These are phyloP conservation scores for Ceratotherium simum DNA, from an alignment of 2,113 vertebrate genomes.

Conservation along the genomic window DNA sequence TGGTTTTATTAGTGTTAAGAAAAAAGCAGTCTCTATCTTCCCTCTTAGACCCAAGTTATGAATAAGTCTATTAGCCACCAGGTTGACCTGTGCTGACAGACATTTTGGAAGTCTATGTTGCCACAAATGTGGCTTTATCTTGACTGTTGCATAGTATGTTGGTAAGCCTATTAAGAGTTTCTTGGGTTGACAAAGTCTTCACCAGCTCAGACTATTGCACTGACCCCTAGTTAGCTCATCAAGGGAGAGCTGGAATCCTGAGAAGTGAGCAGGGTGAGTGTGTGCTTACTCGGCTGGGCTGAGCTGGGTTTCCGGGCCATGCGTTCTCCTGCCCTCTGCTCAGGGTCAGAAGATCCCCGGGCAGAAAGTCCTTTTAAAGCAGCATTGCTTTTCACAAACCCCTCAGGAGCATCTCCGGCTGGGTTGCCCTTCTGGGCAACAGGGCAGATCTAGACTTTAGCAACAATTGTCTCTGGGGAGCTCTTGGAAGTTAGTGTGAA, in stretches of 20 bases:
- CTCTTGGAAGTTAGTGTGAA: not conserved
- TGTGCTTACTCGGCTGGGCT: not conserved
- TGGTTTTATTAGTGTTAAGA: conserved; percentile 42
- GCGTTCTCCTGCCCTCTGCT: not conserved
- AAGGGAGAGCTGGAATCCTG: not conserved
- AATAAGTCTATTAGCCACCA: not conserved
- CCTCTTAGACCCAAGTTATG: not conserved
- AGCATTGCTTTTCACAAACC: not conserved
- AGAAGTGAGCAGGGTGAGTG: not conserved
- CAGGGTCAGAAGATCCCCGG: not conserved
- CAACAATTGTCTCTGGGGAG: not conserved
- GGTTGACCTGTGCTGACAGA: not conserved
- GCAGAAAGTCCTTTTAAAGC: not conserved
- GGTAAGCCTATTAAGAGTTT: not conserved
- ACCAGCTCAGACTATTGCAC: not conserved
- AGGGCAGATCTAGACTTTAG: not conserved
- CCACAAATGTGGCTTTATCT: not conserved
- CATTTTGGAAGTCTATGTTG: not conserved
- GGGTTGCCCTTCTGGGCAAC: not conserved
- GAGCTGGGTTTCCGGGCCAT: not conserved
- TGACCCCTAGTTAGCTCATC: not conserved
- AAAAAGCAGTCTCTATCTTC: not conserved
- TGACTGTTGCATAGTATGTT: not conserved
- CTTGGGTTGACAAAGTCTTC: not conserved
- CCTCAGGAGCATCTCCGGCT: not conserved